Percentiles rank a stretch among this genome's conserved stretches.
These are phyloP conservation scores for Platysternon megacephalum DNA, from an alignment of 2,113 vertebrate species.

Conservation along the genomic window DNA sequence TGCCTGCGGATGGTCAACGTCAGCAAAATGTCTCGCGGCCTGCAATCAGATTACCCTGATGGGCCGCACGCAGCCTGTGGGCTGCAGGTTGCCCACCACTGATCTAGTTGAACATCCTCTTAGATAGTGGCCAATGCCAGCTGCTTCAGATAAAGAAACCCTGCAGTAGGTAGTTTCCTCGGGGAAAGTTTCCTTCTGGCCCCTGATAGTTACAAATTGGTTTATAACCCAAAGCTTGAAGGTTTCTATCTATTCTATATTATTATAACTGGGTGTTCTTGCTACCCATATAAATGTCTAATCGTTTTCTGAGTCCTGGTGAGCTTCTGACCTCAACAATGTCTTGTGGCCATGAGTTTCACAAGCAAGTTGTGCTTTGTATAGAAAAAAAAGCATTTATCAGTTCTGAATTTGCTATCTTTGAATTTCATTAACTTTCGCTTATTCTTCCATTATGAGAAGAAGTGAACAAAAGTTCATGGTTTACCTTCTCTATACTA, in stretches of 20 bases:
- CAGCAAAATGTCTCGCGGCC: too few relatives aligned
- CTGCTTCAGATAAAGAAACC: neutral
- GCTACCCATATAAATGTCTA: neutral
- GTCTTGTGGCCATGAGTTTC: neutral
- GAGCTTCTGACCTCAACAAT: neutral
- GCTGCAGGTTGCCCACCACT: too few relatives aligned
- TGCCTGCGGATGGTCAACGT: too few relatives aligned
- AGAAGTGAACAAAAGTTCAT: neutral
- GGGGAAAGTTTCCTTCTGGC: neutral
- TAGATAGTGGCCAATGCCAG: neutral
- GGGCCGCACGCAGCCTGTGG: accelerated
- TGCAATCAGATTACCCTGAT: too few relatives aligned
- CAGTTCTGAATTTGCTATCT: neutral
- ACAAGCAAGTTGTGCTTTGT: neutral
- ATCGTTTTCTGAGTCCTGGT: neutral
- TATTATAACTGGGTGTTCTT: neutral
- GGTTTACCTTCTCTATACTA: neutral
- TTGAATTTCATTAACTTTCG: neutral
- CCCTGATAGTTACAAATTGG: neutral
- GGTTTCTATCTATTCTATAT: neutral
- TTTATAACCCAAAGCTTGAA: neutral
- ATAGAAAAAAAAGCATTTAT: neutral
- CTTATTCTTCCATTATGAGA: neutral
- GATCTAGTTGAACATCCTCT: neutral
- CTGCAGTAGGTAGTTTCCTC: neutral